These are phyloP conservation scores for Rana temporaria DNA, from an alignment of 2,113 vertebrate genomes.

Conservation along the genomic window DNA sequence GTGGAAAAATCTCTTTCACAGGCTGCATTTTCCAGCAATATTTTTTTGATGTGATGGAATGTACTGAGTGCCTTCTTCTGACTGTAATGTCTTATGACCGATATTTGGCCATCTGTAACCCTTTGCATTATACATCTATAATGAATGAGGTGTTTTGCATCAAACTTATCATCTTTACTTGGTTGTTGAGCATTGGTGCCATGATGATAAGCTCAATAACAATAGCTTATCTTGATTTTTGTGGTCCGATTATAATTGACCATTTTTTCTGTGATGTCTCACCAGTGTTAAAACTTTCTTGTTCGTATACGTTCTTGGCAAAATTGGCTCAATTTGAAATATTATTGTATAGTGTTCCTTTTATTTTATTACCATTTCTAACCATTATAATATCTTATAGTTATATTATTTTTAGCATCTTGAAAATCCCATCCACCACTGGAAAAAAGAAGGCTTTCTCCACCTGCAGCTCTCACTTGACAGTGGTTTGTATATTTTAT, in stretches of 20 bases:
- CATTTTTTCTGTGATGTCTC: no score
- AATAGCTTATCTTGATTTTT: no score
- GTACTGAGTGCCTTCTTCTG: conserved; percentile 45
- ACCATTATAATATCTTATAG: neutral
- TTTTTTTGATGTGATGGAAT: neutral
- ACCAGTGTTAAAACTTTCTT: no score
- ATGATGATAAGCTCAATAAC: neutral
- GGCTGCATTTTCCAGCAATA: neutral
- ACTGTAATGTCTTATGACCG: conserved; percentile 58
- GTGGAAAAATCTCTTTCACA: conserved; percentile 48
- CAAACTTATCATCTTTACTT: neutral
- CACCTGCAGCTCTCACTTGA: neutral
- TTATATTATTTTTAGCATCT: conserved; percentile 1
- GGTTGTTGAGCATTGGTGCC: neutral
- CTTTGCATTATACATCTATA: conserved; percentile 30
- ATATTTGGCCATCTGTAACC: conserved; percentile 56
- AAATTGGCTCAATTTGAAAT: neutral
- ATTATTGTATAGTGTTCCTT: neutral
- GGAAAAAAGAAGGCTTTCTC: neutral
- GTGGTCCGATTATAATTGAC: no score
- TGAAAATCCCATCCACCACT: neutral
- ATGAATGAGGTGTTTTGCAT: neutral
- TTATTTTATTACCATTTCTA: neutral
- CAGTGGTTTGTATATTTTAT: conserved; percentile 3
- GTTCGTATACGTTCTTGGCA: neutral